phyloP scores from a whole-genome alignment of 2,888 invertebrate species.

The Eupithecia tripunctaria region DNA sequence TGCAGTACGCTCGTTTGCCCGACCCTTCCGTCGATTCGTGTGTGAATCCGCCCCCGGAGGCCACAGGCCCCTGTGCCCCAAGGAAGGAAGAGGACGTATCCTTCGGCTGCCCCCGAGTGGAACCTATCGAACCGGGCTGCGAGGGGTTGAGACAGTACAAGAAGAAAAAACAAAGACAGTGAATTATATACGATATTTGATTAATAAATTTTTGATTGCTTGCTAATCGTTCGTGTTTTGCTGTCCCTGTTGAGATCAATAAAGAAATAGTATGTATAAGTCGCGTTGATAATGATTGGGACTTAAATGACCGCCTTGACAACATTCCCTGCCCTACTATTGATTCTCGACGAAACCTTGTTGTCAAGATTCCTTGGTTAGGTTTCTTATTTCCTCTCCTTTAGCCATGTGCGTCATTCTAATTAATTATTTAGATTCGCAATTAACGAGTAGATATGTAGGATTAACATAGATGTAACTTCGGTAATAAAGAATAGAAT shows the following conservation, averaged over 20 bases:
- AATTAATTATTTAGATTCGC: not conserved
- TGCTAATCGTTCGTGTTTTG: not conserved
- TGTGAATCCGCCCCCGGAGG: conserved; percentile 54
- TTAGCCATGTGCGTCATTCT: not conserved
- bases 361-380: not conserved
- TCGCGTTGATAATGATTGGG: not conserved
- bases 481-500: not conserved
- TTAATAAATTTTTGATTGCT: conserved; percentile 1
- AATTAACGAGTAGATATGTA: not conserved
- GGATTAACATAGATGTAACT: not conserved
- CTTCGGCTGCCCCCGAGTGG: conserved; percentile 69
- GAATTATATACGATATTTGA: not conserved
- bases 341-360: not conserved
- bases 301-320: not conserved
- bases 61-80: conserved; percentile 58
- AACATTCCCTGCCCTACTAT: not conserved
- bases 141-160: conserved; percentile 50
- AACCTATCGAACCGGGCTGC: conserved; percentile 67
- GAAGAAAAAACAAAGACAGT: not conserved
- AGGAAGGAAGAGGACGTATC: conserved; percentile 70
- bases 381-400: not conserved
- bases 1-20: conserved; percentile 56
- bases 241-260: not conserved
- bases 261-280: not conserved
- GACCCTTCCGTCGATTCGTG: conserved; percentile 59